Conservation (phyloP, 2,888 invertebrate species). For the Eristalis intricaria region DNA sequence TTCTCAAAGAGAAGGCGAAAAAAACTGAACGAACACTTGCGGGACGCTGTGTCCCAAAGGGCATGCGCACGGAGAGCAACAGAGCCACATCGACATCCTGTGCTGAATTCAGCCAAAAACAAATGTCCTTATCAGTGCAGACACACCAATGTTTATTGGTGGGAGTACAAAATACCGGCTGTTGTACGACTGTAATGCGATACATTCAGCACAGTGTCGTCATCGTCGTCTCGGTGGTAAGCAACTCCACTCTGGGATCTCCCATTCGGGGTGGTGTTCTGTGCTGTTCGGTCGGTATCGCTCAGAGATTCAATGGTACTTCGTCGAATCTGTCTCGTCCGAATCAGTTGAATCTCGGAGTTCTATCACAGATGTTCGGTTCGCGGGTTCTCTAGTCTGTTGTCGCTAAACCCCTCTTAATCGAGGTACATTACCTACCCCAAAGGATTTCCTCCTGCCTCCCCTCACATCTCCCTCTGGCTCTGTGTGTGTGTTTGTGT, state of each 20-base stretch:
- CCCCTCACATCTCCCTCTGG: neutral
- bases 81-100: neutral
- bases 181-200: constrained; percentile 16
- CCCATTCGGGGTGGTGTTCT: constrained; percentile 47
- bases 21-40: constrained; percentile 54
- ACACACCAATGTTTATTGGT: constrained; percentile 20
- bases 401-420: constrained; percentile 13
- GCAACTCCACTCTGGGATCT: constrained; percentile 27
- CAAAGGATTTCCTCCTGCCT: constrained; percentile 47
- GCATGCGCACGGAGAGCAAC: constrained; percentile 52
- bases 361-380: constrained; percentile 59
- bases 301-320: constrained; percentile 50
- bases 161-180: constrained; percentile 58
- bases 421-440: constrained; percentile 70
- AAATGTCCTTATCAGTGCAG: constrained; percentile 57
- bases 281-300: constrained; percentile 21
- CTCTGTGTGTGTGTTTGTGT: constrained; percentile 2
- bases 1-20: neutral
- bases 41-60: neutral
- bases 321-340: constrained; percentile 30
- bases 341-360: constrained; percentile 57
- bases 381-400: constrained; percentile 48
- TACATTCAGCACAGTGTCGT: constrained; percentile 58
- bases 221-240: constrained; percentile 7
- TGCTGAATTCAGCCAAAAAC: constrained; percentile 59